phyloP scores from a whole-genome alignment of 2,113 vertebrate species.

The Orcinus orca region DNA sequence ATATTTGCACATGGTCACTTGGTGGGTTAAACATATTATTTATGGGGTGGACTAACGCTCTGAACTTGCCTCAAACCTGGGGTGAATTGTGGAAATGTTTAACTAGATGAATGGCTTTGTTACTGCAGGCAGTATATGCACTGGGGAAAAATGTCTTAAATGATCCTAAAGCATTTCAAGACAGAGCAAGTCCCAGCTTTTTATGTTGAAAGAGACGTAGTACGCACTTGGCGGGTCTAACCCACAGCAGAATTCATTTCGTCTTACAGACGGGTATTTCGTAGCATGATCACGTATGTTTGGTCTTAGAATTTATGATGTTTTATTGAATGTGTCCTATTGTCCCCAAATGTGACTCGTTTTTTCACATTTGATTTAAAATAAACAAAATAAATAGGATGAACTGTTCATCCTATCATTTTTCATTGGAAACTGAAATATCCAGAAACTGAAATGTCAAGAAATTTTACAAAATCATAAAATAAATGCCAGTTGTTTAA shows the following conservation, averaged over 20 bases:
- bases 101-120: not conserved
- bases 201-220: not conserved
- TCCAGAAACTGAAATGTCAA: not conserved
- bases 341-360: not conserved
- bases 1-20: not conserved
- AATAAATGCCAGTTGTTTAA: not conserved
- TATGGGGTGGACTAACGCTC: not conserved
- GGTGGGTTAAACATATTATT: not conserved
- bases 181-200: not conserved
- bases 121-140: not conserved
- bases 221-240: not conserved
- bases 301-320: not conserved
- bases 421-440: slow-evolving; percentile 5
- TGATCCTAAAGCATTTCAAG: not conserved
- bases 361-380: slow-evolving; percentile 42
- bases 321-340: not conserved
- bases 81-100: not conserved
- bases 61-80: not conserved
- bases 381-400: not conserved
- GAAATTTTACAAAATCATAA: slow-evolving; percentile 42
- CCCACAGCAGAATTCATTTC: not conserved
- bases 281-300: not conserved
- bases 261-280: not conserved
- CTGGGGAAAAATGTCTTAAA: not conserved
- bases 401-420: not conserved